Conservation (phyloP, 30 jellyfish, hydroid and myxozoan genomes). For the Morbakka virulenta region DNA sequence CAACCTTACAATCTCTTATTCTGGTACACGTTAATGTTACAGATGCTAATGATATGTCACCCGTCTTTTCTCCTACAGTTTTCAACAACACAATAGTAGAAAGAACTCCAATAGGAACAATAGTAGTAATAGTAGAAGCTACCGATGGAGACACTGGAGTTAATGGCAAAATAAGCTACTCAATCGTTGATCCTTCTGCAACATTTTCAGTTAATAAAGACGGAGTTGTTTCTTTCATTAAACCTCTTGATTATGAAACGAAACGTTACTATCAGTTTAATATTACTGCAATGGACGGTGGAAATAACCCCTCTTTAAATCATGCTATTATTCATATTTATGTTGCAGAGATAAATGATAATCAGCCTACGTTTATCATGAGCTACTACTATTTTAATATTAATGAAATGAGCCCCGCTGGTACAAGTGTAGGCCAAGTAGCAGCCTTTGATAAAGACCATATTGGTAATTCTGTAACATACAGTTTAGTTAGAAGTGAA, state of each 20-base stretch:
- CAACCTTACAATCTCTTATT: slow-evolving; percentile 41
- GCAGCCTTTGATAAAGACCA: slow-evolving; percentile 64
- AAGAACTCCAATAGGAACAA: slow-evolving; percentile 62
- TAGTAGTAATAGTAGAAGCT: slow-evolving; percentile 50
- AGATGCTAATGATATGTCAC: slow-evolving; percentile 83
- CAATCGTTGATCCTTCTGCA: slow-evolving; percentile 60
- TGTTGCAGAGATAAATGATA: slow-evolving; percentile 75
- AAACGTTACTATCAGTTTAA: slow-evolving; percentile 48
- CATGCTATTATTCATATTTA: slow-evolving; percentile 44
- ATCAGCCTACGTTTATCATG: slow-evolving; percentile 70
- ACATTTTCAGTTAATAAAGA: slow-evolving; percentile 30
- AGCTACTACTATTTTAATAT: slow-evolving; percentile 16
- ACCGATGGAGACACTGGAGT: slow-evolving; percentile 65
- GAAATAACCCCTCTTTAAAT: slow-evolving; percentile 63
- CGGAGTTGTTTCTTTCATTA: slow-evolving; percentile 57
- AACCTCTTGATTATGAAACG: slow-evolving; percentile 74
- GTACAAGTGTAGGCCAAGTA: slow-evolving; percentile 34
- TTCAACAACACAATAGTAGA: slow-evolving; percentile 50
- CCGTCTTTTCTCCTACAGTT: slow-evolving; percentile 52
- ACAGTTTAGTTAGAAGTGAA: slow-evolving; percentile 69
- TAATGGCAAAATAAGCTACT: slow-evolving; percentile 49
- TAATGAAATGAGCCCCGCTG: slow-evolving; percentile 74
- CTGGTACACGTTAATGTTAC: slow-evolving; percentile 25
- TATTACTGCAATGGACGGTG: slow-evolving; percentile 74
- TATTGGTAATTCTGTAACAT: slow-evolving; percentile 58